A percentile compares a stretch with the other conserved stretches of the same genome.
These are phyloP conservation scores for Polyodon spathula DNA, from an alignment of 2,113 vertebrate genomes.

Conservation along the genomic window DNA sequence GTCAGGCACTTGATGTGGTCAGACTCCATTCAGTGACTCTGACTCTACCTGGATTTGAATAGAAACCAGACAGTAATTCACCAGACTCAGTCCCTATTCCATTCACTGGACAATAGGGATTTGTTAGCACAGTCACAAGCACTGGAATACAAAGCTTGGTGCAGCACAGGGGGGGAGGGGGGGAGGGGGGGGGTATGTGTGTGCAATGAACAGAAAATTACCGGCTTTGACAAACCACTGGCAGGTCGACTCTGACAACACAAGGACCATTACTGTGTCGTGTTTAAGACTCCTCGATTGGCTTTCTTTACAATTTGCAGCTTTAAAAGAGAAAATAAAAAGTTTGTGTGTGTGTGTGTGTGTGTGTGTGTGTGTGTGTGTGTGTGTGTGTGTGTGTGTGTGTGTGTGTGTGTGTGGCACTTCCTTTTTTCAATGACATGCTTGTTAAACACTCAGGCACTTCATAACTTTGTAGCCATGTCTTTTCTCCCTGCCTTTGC, in stretches of 20 bases:
- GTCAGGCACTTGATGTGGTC: no score
- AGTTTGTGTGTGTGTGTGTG: constrained; percentile 35
- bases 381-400: constrained; percentile 35
- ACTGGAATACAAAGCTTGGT: constrained; percentile 80
- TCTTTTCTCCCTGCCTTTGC: neutral
- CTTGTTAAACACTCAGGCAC: constrained; percentile 37
- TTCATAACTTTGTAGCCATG: constrained; percentile 24
- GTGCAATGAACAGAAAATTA: constrained; percentile 89
- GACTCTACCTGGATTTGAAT: constrained; percentile 96
- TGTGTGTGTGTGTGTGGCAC: constrained; percentile 32
- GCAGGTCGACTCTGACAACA: constrained; percentile 62
- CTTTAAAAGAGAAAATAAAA: constrained; percentile 38
- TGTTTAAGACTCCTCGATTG: constrained; percentile 24
- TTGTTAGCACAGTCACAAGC: constrained; percentile 82
- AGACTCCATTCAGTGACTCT: constrained; percentile 18
- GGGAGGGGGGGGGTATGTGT: constrained; percentile 56
- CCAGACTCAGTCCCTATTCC: constrained; percentile 72
- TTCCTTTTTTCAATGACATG: constrained; percentile 24
- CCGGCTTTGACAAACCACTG: constrained; percentile 77
- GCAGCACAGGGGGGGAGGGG: constrained; percentile 46
- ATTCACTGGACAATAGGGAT: constrained; percentile 83
- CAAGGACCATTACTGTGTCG: constrained; percentile 46
- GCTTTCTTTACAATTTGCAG: constrained; percentile 30
- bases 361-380: constrained; percentile 33
- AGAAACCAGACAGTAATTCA: constrained; percentile 92